Evolutionary conservation across 2,797 vertebrate genomes (phyloP), one percentile per base, ranked within the genome.

Genomic region (Gymnopithys bicolor): DNA sequence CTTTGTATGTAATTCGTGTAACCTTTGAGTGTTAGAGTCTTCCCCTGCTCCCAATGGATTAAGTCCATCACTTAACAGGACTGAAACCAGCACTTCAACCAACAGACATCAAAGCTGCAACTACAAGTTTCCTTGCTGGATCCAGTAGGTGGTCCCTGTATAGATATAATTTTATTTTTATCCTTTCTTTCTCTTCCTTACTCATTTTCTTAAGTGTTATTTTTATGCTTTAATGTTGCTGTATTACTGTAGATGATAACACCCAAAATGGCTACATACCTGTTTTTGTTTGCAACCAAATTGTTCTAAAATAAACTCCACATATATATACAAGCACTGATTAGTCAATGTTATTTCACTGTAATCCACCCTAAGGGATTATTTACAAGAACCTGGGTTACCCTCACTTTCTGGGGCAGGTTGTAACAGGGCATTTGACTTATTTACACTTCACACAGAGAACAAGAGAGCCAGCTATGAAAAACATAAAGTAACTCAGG

Each of bases 291-390:
- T 51, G 79, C 37, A 58, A 22, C 23, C 35, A 63, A 63, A 37
- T 25, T 5, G 13, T 12, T 83, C 56, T 63, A 30, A 45, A 56
- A 3, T 3, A 45, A 69, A n/a, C 24, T 9, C 16, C 27, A 24
- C 13, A 19, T 41, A 16, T 41, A 41, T 41, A 41, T 41, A 51
- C 21, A 32, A 46, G 27, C 25, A 39, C 19, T 0, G 2, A 25
- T 19, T 8, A 15, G 49, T 3, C 32, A 10, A 23, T 1, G 16
- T 18, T 0, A 0, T 33, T 25, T 49, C n/a, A 25, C 24, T 64
- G 64, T 56, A 46, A 52, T 11, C 21, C 18, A 45, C 13, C 19
- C 49, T 56, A 30, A 45, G 13, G 43, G 27, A 37, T 51, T 39
- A 2, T 51, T 4, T 30, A 69, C 21, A 19, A 58, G 28, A 39